Evolutionary conservation across 2,888 invertebrate species (phyloP).

Genomic region (Cerastis rubricosa): DNA sequence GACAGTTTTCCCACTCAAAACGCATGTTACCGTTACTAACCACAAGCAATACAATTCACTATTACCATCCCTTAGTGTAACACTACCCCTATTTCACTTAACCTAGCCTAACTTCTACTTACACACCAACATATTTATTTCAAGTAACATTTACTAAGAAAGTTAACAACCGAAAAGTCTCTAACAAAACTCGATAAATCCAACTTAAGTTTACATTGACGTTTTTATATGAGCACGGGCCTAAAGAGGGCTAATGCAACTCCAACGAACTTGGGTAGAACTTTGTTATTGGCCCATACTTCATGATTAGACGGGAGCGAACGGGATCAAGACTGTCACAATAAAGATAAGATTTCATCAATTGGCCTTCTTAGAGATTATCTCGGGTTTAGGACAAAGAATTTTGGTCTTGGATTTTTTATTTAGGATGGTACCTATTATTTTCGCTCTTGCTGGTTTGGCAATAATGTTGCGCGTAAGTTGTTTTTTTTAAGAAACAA

Average conservation of each 20-base stretch:
- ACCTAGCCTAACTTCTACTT: constrained; percentile 20
- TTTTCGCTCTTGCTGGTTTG: neutral
- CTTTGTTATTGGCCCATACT: constrained; percentile 76
- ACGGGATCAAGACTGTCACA: constrained; percentile 76
- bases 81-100: constrained; percentile 39
- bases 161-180: constrained; percentile 48
- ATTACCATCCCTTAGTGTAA: constrained; percentile 8
- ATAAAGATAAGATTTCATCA: constrained; percentile 78
- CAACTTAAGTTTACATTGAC: constrained; percentile 75
- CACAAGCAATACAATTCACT: constrained; percentile 9
- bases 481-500: neutral
- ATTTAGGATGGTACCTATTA: neutral
- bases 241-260: constrained; percentile 74
- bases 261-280: constrained; percentile 67
- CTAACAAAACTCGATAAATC: constrained; percentile 70
- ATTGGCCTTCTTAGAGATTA: constrained; percentile 70
- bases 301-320: constrained; percentile 75
- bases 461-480: neutral
- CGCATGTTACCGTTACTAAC: neutral
- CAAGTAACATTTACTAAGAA: constrained; percentile 51
- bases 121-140: constrained; percentile 40
- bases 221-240: constrained; percentile 72
- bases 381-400: constrained; percentile 56
- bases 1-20: neutral
- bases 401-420: constrained; percentile 42